Conservation (phyloP, 2,797 vertebrate species). For the Todus mexicanus region DNA sequence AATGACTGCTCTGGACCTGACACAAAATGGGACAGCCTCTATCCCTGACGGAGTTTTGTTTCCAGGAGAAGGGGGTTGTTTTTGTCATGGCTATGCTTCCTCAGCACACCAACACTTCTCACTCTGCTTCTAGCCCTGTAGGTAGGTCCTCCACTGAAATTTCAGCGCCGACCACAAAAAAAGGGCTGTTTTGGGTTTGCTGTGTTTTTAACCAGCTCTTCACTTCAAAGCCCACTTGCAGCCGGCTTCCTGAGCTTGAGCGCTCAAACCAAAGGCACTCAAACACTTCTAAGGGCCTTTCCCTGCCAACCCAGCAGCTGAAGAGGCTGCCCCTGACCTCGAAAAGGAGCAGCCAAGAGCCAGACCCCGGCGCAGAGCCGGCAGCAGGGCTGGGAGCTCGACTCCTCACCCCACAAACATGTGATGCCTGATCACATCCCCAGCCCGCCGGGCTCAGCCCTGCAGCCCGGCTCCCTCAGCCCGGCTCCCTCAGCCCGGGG, state of each 20-base stretch:
- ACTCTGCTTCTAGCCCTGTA: neutral
- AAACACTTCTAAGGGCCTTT: neutral
- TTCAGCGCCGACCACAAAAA: neutral
- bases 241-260: neutral
- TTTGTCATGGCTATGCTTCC: neutral
- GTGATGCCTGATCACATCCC: neutral
- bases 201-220: neutral
- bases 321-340: neutral
- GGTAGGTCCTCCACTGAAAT: neutral
- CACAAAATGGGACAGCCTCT: neutral
- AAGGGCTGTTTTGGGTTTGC: neutral
- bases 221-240: neutral
- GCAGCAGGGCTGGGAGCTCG: neutral
- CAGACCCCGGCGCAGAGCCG: neutral
- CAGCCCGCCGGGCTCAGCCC: neutral
- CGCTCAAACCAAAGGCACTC: neutral
- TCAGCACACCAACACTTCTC: neutral
- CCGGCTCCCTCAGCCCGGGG: neutral
- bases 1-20: neutral
- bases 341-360: neutral
- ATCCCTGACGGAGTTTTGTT: neutral
- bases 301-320: neutral
- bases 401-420: neutral
- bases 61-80: neutral
- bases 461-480: neutral